Base-by-base conservation (phyloP, 2,888 invertebrate species). In the Melanotus villosus region DNA sequence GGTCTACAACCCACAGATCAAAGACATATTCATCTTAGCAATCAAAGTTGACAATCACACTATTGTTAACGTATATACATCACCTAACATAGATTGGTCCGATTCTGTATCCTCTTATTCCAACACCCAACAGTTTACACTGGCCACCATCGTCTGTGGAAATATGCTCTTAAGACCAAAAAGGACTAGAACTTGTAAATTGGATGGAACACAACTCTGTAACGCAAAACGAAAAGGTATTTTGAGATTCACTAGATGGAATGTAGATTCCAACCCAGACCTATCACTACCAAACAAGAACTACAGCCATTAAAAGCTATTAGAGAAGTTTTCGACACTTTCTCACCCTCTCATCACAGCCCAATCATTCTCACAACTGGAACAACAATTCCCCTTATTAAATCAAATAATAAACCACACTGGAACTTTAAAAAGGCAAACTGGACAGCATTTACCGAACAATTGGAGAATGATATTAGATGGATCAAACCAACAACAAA, bases 111-210 rank as follows among this genome's bases (percentile, higher is more conserved):
- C 10, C 36, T 10, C 10, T 36, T 36, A 36, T 36, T 36, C 10
- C 36, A 36, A 36, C 36, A 36, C 36, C 36, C 36, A 36, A 36
- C 36, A 36, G 36, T 36, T n/a, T 36, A 36, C 10, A 36, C 36
- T 36, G 36, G 36, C 36, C 36, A 36, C 10, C 36, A 36, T 36
- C 36, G 10, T 10, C n/a, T 36, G 10, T 36, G 36, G 36, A 36
- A n/a, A 36, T 36, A 36, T 36, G n/a, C 36, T n/a, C 36, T 4
- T 36, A 36, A 36, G 36, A 36, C 36, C 36, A 36, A 36, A 36
- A 36, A 6, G 36, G 36, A 36, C 36, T 36, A 36, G 10, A 36
- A 36, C 36, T 36, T 36, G 36, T 10, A 4, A 36, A 26, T 7
- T 26, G 26, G 26, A 26, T 7, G 26, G 26, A 26, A 26, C 26